Base-by-base conservation (phyloP, 2,888 invertebrate species). In the Eupithecia centaureata region DNA sequence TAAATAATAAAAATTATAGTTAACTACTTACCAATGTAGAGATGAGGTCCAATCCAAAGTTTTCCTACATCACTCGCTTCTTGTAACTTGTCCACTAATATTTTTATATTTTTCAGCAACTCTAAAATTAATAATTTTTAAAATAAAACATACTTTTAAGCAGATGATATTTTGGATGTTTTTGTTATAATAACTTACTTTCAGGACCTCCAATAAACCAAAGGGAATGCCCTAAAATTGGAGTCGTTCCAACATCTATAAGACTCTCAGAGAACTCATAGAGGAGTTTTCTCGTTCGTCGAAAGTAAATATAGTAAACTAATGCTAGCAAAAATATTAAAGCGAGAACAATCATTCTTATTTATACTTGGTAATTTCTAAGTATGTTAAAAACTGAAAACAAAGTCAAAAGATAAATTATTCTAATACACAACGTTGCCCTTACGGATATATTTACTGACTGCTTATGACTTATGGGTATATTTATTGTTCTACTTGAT, bases 131-230 rank as follows among this genome's bases (percentile, higher is more conserved):
- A 35, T 52, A 13, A 27, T n/a, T 27, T 10, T 0, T 22, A 0
- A 22, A 10, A 22, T 10, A 12, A 47, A 18, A 10, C 7, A 42
- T 18, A 47, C 2, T 1, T 18, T 22, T 12, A 51, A 51, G 2
- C 7, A 1, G 13, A 10, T 18, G 18, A 51, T 25, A 51, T 47
- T 22, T 47, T 22, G 5, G 15, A 1, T 22, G 12, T 52, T 51
- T 15, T 52, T 52, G 52, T 52, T 27, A 27, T 1, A 27, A 7
- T 52, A 52, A 27, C 88, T 88, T 76, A 90, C 90, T 85, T 83
- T 89, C 89, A 33, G 90, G 86, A 0, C 89, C 88, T 35, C 90
- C 90, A 18, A 90, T 79, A 63, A 90, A 90, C 88, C 86, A 90
- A 73, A 87, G 90, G 0, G 86, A 84, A 47, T 90, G 88, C 32